Conservation (phyloP, 1,140 invertebrate genomes). For the Sarcophaga bullata region DNA sequence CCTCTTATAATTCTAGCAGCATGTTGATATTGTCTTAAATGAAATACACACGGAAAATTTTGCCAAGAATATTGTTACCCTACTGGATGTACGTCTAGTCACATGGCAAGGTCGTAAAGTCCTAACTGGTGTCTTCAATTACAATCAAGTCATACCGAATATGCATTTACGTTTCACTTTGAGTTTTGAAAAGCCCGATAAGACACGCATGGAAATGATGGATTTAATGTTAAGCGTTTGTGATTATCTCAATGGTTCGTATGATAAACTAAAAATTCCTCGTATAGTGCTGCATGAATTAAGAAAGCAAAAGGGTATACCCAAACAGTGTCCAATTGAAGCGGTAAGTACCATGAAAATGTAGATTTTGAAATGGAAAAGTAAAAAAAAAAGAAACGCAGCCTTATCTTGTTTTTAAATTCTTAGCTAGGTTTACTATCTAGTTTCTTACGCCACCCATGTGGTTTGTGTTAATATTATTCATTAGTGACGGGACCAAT, state of each 20-base stretch:
- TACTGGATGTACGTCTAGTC: not conserved
- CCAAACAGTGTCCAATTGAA: not conserved
- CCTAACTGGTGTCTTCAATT: not conserved
- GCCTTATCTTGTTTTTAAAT: no score
- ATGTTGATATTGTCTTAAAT: not conserved
- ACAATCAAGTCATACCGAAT: not conserved
- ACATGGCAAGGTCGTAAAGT: not conserved
- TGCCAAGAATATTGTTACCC: not conserved
- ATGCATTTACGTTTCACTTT: not conserved
- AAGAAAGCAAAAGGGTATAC: not conserved
- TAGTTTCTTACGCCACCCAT: no score
- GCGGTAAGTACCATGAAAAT: not conserved
- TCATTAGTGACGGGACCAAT: no score
- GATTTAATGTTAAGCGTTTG: not conserved
- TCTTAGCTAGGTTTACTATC: no score
- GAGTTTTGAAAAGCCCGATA: conserved; percentile 15
- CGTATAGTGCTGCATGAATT: not conserved
- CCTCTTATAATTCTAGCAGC: not conserved
- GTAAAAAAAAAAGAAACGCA: no score
- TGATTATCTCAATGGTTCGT: not conserved
- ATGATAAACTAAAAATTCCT: not conserved
- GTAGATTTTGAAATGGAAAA: not conserved
- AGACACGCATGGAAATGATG: not conserved
- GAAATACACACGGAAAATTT: not conserved
- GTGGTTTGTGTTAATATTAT: no score